Evolutionary conservation across 2,888 invertebrate genomes (phyloP), one percentile per base, ranked within the genome.

Genomic region (Marasmarcha lunaedactyla): DNA sequence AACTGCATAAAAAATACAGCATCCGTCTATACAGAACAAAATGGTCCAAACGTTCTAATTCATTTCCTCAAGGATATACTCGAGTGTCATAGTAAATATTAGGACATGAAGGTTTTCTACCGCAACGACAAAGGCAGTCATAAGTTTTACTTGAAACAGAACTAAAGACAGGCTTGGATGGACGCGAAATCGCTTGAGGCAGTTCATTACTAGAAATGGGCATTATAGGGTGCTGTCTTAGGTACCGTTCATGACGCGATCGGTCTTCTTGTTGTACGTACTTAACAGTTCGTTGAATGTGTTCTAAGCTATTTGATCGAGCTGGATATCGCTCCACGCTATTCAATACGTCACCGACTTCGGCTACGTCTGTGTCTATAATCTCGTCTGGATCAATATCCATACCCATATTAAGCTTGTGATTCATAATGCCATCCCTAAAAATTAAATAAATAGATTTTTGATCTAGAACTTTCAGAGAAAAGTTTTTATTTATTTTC

Each of bases 371-470:
- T 0, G 68, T 86, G 62, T 70, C 85, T 47, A 63, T 78, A 54
- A 64, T 85, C 66, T 66, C 87, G 65, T 69, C 79, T 59, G 71
- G 85, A 63, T 71, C 85, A 62, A 74, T 65, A 55, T 59, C 65
- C 86, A 73, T 87, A 53, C 72, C 86, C 53, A 61, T 61, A 44
- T 83, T 81, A 14, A 78, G 44, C 53, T 78, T 79, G 20, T 81
- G 45, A 48, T 70, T 76, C 3, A 68, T 69, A 10, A 63, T 53
- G 1, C 78, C 77, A 42, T 81, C 79, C 47, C 74, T 62, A 47
- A 59, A 83, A 35, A 70, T 63, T 2, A 83, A 53, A 49, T 78
- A 74, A 14, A 81, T 54, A 7, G 64, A 68, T 2, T 77, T 71
- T 51, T 83, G 83, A 44, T 83, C 79, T 27, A 81, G 48, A 1